Conservation (phyloP, 1,140 invertebrate species). For the Chironomus tepperi region DNA sequence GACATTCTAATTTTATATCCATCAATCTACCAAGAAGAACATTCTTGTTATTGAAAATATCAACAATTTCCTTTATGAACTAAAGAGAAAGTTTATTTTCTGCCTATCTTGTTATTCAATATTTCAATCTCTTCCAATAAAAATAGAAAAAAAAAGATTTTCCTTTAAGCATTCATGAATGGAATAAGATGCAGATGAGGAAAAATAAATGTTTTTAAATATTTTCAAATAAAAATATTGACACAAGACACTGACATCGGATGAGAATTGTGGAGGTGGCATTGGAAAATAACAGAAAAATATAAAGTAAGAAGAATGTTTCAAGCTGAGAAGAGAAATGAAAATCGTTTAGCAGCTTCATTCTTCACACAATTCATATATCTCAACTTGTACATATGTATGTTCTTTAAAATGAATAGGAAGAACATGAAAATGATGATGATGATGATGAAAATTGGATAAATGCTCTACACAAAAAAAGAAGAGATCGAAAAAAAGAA, state of each 20-base stretch:
- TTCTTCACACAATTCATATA: no score
- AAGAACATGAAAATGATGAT: not conserved
- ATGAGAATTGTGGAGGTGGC: not conserved
- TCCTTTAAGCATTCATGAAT: no score
- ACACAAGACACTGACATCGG: not conserved
- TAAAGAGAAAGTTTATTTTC: no score
- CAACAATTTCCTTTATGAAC: not conserved
- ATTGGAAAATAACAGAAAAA: no score
- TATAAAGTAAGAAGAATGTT: no score
- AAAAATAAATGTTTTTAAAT: conserved; percentile 6
- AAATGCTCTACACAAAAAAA: not conserved
- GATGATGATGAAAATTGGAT: conserved; percentile 5
- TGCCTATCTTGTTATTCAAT: no score
- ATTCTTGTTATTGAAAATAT: not conserved
- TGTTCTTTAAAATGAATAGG: not conserved
- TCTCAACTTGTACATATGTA: not conserved
- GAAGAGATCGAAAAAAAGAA: not conserved
- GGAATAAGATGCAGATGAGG: not conserved
- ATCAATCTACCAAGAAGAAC: no score
- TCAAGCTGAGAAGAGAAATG: not conserved
- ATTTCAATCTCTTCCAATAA: no score
- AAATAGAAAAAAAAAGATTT: no score
- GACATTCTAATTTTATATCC: no score
- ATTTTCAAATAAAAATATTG: conserved; percentile 10
- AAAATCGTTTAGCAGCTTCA: not conserved